A percentile compares a stretch with the other conserved stretches of the same genome.
Conservation (phyloP, 2,797 vertebrate genomes). For the Pteronotus mesoamericanus region DNA sequence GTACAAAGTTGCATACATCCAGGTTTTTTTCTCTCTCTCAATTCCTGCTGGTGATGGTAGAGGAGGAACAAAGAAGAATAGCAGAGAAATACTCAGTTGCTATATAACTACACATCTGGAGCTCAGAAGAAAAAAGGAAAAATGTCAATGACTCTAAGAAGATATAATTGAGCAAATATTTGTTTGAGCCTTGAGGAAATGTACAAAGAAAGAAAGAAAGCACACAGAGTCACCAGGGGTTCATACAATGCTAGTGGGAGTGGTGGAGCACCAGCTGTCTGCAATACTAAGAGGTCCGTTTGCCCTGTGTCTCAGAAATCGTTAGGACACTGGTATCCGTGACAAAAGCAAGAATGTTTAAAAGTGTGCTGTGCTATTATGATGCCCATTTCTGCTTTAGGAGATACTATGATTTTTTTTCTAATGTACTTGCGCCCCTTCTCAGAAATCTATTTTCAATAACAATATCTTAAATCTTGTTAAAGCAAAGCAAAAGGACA, state of each 20-base stretch:
- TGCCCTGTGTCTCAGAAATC: not conserved
- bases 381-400: not conserved
- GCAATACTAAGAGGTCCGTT: not conserved
- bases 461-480: constrained; percentile 2
- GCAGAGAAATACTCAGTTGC: not conserved
- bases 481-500: not conserved
- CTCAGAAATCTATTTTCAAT: not conserved
- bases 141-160: not conserved
- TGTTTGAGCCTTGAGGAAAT: constrained; percentile 5
- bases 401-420: not conserved
- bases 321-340: not conserved
- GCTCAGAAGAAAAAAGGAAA: not conserved
- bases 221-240: not conserved
- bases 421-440: not conserved
- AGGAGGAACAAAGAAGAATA: not conserved
- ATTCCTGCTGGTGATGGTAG: constrained; percentile 20
- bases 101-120: not conserved
- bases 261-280: not conserved
- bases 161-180: not conserved
- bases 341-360: not conserved
- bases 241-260: not conserved
- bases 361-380: not conserved
- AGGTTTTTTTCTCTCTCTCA: not conserved
- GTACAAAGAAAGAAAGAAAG: not conserved
- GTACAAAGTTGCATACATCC: not conserved